Evolutionary conservation across 1,140 invertebrate genomes (phyloP), one percentile per base, ranked within the genome.

Genomic region (Cyclina sinensis): DNA sequence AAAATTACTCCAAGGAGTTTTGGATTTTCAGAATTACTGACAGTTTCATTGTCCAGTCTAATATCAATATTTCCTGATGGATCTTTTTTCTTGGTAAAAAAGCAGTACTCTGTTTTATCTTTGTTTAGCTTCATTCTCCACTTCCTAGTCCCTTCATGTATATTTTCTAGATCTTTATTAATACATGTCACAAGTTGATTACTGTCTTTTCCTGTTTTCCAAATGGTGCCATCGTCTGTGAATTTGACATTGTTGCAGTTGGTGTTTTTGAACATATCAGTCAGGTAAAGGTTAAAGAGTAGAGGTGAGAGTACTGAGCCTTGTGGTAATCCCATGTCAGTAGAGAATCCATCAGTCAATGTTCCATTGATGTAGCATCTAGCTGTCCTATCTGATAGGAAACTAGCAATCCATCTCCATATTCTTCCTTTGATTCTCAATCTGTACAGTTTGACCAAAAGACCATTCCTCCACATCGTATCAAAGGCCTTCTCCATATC

Each of bases 201-300:
- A 37, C 37, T 9, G 35, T 74, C 30, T 3, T 46, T 46, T 27
- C 48, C 70, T 24, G 70, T 59, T 12, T 59, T 51, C 70, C 70
- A 86, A 0, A 86, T 73, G 9, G 68, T 84, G 2, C 82, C 65
- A 84, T 84, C 68, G 51, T 84, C 82, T 74, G 84, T 54, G n/a
- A 78, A 86, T 30, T 78, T 86, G 7, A 51, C 21, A 18, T 65
- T 59, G 16, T 43, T 24, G 27, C 73, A 32, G 5, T 24, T 62
- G 14, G 43, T 59, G 3, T 78, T 14, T 65, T 30, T 14, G 35
- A 78, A 62, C 18, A 86, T 62, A 39, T 86, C 54, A n/a, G 21
- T 18, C 7, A 86, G 73, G 54, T 46, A 86, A 21, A 78, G 27
- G 43, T 59, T 86, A 30, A 78, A 86, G 32, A 86, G 37, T n/a